Conservation (phyloP, 2,797 vertebrate genomes). For the Periophthalmus magnuspinnatus region DNA sequence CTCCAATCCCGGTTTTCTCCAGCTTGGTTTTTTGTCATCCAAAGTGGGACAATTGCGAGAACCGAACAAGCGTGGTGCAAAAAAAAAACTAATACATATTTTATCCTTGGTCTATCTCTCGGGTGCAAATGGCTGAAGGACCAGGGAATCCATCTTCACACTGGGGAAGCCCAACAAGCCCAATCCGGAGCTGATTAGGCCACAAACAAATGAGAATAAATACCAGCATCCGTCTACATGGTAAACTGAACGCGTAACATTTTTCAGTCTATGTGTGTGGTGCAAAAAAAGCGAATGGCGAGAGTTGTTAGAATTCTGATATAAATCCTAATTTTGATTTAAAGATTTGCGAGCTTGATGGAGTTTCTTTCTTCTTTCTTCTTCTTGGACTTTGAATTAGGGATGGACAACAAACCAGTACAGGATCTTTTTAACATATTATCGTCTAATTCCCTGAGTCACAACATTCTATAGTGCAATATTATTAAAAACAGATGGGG, state of each 20-base stretch:
- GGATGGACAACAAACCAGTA: too few relatives aligned
- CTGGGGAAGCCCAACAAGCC: slow-evolving; percentile 36
- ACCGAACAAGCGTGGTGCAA: slow-evolving; percentile 26
- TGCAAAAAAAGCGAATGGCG: too few relatives aligned
- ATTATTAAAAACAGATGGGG: too few relatives aligned
- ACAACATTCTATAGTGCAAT: too few relatives aligned
- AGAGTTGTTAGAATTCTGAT: too few relatives aligned
- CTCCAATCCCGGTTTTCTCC: slow-evolving; percentile 45
- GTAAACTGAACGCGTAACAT: slow-evolving; percentile 20
- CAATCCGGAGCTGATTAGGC: slow-evolving; percentile 60
- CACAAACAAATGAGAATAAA: slow-evolving; percentile 71
- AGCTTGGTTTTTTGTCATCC: slow-evolving; percentile 68
- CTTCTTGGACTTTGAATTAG: too few relatives aligned
- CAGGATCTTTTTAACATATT: too few relatives aligned
- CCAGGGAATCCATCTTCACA: slow-evolving; percentile 62
- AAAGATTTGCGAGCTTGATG: too few relatives aligned
- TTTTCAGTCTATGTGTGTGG: slow-evolving; percentile 13
- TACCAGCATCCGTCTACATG: slow-evolving; percentile 42
- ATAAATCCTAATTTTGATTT: too few relatives aligned
- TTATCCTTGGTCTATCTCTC: slow-evolving; percentile 75
- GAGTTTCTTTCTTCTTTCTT: too few relatives aligned
- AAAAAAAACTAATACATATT: slow-evolving; percentile 79
- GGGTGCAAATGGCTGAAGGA: slow-evolving; percentile 59
- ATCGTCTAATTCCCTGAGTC: too few relatives aligned
- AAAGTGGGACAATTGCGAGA: slow-evolving; percentile 51